Percentiles rank a stretch among this genome's conserved stretches.
These are phyloP conservation scores for Nothobranchius kuhntae DNA, from an alignment of 2,113 vertebrate genomes.

Conservation along the genomic window DNA sequence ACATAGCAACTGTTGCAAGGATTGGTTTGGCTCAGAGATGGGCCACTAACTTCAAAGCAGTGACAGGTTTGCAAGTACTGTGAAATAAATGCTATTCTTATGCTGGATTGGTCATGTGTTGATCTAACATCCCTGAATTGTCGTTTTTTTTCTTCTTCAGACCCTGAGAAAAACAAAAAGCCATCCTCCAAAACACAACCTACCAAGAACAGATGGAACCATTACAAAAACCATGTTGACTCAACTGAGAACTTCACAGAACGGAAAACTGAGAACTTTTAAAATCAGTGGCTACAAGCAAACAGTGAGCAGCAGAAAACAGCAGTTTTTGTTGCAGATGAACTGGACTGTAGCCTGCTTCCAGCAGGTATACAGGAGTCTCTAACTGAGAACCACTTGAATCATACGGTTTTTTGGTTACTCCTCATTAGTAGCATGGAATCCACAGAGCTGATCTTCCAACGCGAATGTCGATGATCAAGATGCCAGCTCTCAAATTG, in stretches of 20 bases:
- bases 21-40: background rate
- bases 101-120: no score
- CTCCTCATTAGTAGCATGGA: slow-evolving; percentile 24
- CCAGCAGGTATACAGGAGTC: background rate
- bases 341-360: slow-evolving; percentile 22
- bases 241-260: slow-evolving; percentile 33
- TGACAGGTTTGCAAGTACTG: no score
- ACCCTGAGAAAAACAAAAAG: slow-evolving; percentile 72
- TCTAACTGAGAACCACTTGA: slow-evolving; percentile 29
- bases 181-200: slow-evolving; percentile 57
- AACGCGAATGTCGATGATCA: slow-evolving; percentile 37
- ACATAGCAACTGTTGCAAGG: background rate
- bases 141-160: slow-evolving; percentile 38
- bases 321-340: no score
- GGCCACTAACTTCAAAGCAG: no score
- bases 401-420: slow-evolving; percentile 9
- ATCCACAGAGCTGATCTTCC: slow-evolving; percentile 31
- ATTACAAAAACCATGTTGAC: slow-evolving; percentile 36
- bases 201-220: slow-evolving; percentile 31
- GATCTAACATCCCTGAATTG: background rate
- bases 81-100: background rate
- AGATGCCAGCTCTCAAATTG: slow-evolving; percentile 12
- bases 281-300: slow-evolving; percentile 15
- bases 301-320: slow-evolving; percentile 21
- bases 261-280: slow-evolving; percentile 12